Conservation (phyloP, 2,113 vertebrate species). For the Zosterops japonicus region DNA sequence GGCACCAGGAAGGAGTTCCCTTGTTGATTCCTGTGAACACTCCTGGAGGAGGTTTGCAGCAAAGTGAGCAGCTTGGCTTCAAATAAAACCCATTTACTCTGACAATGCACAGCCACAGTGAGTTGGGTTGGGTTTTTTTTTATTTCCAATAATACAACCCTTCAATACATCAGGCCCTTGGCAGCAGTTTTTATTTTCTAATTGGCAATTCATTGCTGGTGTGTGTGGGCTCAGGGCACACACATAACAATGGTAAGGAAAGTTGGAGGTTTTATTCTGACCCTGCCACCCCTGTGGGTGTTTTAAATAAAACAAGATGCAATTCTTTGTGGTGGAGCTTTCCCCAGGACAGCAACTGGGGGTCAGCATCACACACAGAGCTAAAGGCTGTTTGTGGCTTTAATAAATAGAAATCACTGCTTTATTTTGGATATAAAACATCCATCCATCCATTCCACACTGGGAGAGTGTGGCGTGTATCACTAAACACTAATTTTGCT, state of each 20-base stretch:
- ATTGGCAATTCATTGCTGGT: neutral
- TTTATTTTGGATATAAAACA: neutral
- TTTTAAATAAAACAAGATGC: neutral
- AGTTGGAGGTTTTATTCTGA: neutral
- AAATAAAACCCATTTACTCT: neutral
- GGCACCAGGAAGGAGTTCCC: neutral
- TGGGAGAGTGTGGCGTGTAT: neutral
- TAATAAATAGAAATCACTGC: neutral
- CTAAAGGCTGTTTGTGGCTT: neutral
- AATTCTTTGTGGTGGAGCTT: neutral
- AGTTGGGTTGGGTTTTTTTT: neutral
- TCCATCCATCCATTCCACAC: neutral
- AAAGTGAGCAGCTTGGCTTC: neutral
- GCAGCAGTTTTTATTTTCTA: slow-evolving; percentile 20
- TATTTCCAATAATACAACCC: neutral
- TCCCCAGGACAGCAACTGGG: neutral
- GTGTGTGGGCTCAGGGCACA: neutral
- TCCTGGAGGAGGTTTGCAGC: neutral
- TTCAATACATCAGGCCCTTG: neutral
- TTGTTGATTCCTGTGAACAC: neutral
- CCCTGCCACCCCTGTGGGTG: neutral
- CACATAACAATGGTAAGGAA: neutral
- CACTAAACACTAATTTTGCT: slow-evolving; percentile 11
- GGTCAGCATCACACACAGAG: neutral
- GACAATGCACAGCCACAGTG: neutral